phyloP scores from a whole-genome alignment of 53 echinoderm and acorn worm species.

The Henricia sp. region DNA sequence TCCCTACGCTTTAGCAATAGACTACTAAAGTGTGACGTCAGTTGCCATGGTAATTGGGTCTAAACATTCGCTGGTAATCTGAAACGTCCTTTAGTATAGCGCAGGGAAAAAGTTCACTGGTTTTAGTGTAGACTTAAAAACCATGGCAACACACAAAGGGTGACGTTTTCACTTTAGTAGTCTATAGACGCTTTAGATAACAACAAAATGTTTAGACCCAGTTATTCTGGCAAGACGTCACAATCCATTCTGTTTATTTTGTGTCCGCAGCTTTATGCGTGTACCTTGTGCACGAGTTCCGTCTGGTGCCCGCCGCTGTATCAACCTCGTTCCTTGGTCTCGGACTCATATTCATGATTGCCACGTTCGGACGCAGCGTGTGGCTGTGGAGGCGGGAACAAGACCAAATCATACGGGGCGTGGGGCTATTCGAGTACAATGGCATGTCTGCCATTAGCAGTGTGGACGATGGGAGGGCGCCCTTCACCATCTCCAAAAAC shows the following conservation, averaged over 20 bases:
- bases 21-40: no score
- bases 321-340: slow-evolving; percentile 84
- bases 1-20: no score
- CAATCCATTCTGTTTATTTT: background rate
- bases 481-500: slow-evolving; percentile 43
- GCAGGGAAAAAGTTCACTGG: no score
- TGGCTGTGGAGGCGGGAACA: slow-evolving; percentile 82
- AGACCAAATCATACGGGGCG: slow-evolving; percentile 48
- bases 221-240: no score
- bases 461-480: slow-evolving; percentile 36
- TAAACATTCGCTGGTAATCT: no score
- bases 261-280: slow-evolving; percentile 8
- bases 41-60: no score
- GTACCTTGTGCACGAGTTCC: slow-evolving; percentile 71
- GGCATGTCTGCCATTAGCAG: slow-evolving; percentile 30
- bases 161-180: no score
- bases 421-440: slow-evolving; percentile 32
- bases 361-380: slow-evolving; percentile 80
- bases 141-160: background rate
- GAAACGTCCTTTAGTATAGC: no score
- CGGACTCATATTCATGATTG: slow-evolving; percentile 82
- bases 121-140: no score
- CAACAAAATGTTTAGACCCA: no score
- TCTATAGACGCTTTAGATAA: no score
- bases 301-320: slow-evolving; percentile 76